Conservation (phyloP, 2,113 vertebrate species). For the Prunella fulvescens region DNA sequence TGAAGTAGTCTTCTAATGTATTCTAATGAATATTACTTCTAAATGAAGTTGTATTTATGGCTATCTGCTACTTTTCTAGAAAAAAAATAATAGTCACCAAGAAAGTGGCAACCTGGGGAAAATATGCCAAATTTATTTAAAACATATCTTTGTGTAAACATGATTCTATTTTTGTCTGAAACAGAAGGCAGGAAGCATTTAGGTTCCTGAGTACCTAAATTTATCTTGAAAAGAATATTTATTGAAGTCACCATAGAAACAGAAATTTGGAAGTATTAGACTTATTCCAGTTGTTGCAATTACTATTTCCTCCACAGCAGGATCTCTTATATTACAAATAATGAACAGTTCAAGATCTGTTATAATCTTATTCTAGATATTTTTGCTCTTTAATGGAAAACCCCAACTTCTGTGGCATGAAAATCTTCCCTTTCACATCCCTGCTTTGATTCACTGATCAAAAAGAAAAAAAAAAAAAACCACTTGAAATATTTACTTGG, state of each 20-base stretch:
- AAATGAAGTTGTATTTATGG: not conserved
- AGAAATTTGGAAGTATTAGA: not conserved
- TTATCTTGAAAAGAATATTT: not conserved
- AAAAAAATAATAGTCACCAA: not conserved
- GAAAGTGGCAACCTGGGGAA: not conserved
- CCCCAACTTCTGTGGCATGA: not conserved
- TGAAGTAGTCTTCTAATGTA: too few species aligned
- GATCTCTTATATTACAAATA: not conserved
- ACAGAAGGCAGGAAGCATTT: not conserved
- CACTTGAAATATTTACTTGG: not conserved
- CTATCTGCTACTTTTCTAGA: not conserved
- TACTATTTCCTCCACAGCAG: not conserved
- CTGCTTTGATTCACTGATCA: not conserved
- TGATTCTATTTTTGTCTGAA: not conserved
- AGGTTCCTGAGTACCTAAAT: not conserved
- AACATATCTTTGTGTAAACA: not conserved
- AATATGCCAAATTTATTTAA: not conserved
- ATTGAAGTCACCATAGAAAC: conserved; percentile 1
- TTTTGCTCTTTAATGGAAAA: not conserved
- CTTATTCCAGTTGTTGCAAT: not conserved
- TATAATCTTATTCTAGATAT: not conserved
- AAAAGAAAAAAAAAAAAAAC: not conserved
- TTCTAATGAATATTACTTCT: too few species aligned
- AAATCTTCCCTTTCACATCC: not conserved
- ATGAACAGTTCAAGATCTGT: not conserved